Base-by-base conservation (phyloP, 2,888 invertebrate genomes). In the Yponomeuta plumbellus region DNA sequence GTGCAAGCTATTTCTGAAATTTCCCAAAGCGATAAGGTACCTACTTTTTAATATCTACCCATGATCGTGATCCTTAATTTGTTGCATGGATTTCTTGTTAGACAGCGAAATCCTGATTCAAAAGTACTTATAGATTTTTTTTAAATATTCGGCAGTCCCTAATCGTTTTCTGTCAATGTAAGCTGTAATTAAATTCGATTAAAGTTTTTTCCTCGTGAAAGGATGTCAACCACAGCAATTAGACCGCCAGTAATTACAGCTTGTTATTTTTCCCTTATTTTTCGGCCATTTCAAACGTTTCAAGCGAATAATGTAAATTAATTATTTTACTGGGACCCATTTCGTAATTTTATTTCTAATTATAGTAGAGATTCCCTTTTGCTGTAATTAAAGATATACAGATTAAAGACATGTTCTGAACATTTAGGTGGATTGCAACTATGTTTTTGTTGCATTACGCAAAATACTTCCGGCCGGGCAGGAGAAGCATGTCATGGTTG, bases 191-290 rank as follows among this genome's bases (percentile, higher is more conserved):
- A 86, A 77, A 79, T 80, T 79, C 80, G 70, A 82, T 84, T 81
- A 80, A 75, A 79, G 73, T 72, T 76, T 80, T 81, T 80, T 81
- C 79, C 73, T 72, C 70, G 71, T 70, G 74, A 81, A 84, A 83
- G 83, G 82, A 86, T 85, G 84, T 85, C 86, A 86, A 85, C 81
- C 80, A 81, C 77, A 71, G 76, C 79, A 85, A 84, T 84, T 86
- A 87, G 77, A 76, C 74, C 73, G 70, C 70, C 76, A 74, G 80
- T 87, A 87, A 88, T 88, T 88, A 85, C 76, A 78, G 77, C 79
- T 83, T 83, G 83, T 83, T 84, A 84, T 79, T 76, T 79, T 80
- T 76, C 79, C 75, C 79, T 79, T 76, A 11, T 75, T 77, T 81
- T 80, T 74, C 71, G 68, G 72, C 71, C 71, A 75, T 77, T 77